Evolutionary conservation across 23 tunicate genomes (phyloP).

Genomic region (Styela plicata): DNA sequence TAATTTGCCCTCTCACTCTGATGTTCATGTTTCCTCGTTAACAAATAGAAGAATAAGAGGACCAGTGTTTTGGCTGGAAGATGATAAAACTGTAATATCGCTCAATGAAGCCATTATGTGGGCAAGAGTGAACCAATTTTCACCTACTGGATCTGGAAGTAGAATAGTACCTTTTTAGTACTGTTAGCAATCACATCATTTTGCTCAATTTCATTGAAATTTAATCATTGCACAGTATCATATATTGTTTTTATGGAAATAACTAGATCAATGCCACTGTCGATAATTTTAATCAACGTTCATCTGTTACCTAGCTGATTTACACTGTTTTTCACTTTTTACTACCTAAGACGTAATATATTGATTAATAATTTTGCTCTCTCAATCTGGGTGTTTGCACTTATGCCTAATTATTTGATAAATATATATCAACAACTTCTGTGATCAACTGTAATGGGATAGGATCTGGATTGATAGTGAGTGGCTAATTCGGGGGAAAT

Average conservation of each 20-base stretch:
- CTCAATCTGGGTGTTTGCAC: too few relatives aligned
- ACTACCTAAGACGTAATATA: too few relatives aligned
- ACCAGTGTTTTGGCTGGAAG: constrained; percentile 58
- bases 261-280: neutral
- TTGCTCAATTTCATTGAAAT: neutral
- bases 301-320: neutral
- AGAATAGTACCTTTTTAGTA: constrained; percentile 61
- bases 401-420: too few relatives aligned
- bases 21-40: constrained; percentile 52
- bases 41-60: constrained; percentile 63
- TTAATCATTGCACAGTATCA: neutral
- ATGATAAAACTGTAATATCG: constrained; percentile 64
- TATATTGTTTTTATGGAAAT: neutral
- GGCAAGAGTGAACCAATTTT: constrained; percentile 80
- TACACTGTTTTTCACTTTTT: neutral
- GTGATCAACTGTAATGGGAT: too few relatives aligned
- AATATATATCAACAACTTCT: too few relatives aligned
- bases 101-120: constrained; percentile 91
- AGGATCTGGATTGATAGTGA: too few relatives aligned
- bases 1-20: constrained; percentile 70
- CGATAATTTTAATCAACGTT: neutral
- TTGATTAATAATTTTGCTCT: too few relatives aligned
- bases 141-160: constrained; percentile 78
- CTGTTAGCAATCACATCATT: too few relatives aligned
- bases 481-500: too few relatives aligned